These are phyloP conservation scores for Semnornis frantzii DNA, from an alignment of 2,113 vertebrate genomes.

Conservation along the genomic window DNA sequence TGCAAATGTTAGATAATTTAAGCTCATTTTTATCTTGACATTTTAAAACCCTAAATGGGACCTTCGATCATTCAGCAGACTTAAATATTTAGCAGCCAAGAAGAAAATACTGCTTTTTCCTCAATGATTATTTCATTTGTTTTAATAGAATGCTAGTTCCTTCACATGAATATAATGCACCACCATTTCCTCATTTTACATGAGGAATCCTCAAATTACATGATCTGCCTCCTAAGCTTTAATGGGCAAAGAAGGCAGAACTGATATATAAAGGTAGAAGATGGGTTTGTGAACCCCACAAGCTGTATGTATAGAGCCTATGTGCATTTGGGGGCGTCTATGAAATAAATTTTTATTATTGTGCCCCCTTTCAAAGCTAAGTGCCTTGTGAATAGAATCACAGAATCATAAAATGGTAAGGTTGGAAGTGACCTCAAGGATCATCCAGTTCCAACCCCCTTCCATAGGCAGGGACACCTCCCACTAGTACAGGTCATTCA, in stretches of 20 bases:
- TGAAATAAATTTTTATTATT: not conserved
- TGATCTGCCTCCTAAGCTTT: not conserved
- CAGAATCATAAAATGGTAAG: too few relatives aligned
- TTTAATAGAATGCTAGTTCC: not conserved
- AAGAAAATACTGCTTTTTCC: not conserved
- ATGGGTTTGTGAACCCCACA: not conserved
- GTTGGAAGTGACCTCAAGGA: too few relatives aligned
- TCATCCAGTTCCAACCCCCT: too few relatives aligned
- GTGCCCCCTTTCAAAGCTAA: too few relatives aligned
- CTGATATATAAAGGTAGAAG: not conserved
- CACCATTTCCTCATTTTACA: not conserved
- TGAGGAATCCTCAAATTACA: not conserved
- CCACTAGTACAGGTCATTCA: too few relatives aligned
- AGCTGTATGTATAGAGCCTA: not conserved
- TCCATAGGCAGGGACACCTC: too few relatives aligned
- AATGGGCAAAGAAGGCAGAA: not conserved
- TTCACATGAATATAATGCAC: not conserved
- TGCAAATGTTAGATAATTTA: slow-evolving; percentile 18
- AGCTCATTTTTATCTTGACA: not conserved
- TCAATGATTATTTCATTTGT: not conserved
- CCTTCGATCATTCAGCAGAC: not conserved
- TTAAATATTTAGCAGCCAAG: slow-evolving; percentile 19
- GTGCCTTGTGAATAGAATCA: not conserved
- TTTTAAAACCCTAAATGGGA: slow-evolving; percentile 28
- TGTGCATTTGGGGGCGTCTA: not conserved